Evolutionary conservation across 1,140 invertebrate genomes (phyloP).

Genomic region (Bombus impatiens): DNA sequence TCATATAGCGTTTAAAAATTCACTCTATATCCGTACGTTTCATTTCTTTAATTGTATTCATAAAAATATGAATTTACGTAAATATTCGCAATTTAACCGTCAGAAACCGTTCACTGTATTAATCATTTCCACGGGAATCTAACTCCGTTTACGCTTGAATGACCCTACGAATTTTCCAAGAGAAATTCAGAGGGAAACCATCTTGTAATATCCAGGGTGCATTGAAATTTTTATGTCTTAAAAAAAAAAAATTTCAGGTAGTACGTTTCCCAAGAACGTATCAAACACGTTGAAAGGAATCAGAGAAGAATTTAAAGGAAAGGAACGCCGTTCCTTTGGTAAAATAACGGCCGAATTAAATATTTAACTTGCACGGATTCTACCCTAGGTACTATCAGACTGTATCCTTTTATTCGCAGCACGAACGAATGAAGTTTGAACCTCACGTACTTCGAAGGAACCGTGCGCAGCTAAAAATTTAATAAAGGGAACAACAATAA

Average conservation of each 20-base stretch:
- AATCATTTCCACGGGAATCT: too few species aligned
- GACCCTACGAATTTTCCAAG: too few species aligned
- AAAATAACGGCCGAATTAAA: not conserved
- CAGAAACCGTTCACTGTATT: too few species aligned
- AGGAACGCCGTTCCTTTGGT: not conserved
- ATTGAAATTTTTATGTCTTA: too few species aligned
- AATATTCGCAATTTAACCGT: too few species aligned
- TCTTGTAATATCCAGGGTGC: too few species aligned
- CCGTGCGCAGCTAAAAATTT: not conserved
- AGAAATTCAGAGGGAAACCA: too few species aligned
- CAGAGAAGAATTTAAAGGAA: not conserved
- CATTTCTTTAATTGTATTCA: too few species aligned
- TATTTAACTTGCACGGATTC: not conserved
- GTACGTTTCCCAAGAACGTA: not conserved
- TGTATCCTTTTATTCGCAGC: not conserved
- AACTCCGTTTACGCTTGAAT: not conserved
- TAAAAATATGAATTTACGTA: too few species aligned
- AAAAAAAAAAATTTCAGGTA: not conserved
- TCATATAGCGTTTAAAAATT: too few species aligned
- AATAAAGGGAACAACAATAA: not conserved
- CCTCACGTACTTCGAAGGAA: not conserved
- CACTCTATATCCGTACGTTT: too few species aligned
- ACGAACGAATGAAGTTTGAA: not conserved
- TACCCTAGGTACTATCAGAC: not conserved
- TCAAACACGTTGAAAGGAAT: not conserved